Evolutionary conservation across 2,888 invertebrate species (phyloP).

Genomic region (Epinotia bilunana): DNA sequence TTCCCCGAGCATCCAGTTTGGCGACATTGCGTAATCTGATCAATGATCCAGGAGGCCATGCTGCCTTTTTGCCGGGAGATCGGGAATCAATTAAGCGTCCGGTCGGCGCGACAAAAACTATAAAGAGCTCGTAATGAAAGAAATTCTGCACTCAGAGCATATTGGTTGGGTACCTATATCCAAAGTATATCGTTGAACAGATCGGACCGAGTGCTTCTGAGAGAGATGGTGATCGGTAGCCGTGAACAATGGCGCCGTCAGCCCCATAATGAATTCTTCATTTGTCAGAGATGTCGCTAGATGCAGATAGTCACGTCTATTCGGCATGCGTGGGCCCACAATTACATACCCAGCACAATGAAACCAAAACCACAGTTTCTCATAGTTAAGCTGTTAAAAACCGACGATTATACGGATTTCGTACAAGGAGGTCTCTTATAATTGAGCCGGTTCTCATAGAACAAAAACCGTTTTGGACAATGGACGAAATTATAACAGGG

Average conservation of each 20-base stretch:
- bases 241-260: conserved; percentile 58
- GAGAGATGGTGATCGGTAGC: conserved; percentile 50
- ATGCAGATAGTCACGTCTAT: conserved; percentile 49
- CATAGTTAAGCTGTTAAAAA: conserved; percentile 83
- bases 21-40: conserved; percentile 81
- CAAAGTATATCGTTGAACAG: not conserved
- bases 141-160: conserved; percentile 49
- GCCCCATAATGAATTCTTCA: conserved; percentile 63
- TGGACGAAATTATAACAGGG: conserved; percentile 81
- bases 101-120: conserved; percentile 65
- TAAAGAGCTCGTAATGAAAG: conserved; percentile 62
- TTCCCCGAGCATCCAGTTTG: conserved; percentile 76
- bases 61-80: conserved; percentile 65
- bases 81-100: conserved; percentile 77
- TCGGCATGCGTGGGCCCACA: conserved; percentile 53
- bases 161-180: conserved; percentile 10
- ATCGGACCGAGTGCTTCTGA: not conserved
- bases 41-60: conserved; percentile 75
- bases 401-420: conserved; percentile 81
- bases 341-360: conserved; percentile 73
- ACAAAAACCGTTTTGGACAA: conserved; percentile 81
- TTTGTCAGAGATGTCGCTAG: conserved; percentile 58
- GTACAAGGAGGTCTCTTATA: conserved; percentile 70
- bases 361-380: conserved; percentile 76
- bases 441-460: conserved; percentile 83